Evolutionary conservation across 2,888 invertebrate species (phyloP).

Genomic region (Cistogaster globosa): DNA sequence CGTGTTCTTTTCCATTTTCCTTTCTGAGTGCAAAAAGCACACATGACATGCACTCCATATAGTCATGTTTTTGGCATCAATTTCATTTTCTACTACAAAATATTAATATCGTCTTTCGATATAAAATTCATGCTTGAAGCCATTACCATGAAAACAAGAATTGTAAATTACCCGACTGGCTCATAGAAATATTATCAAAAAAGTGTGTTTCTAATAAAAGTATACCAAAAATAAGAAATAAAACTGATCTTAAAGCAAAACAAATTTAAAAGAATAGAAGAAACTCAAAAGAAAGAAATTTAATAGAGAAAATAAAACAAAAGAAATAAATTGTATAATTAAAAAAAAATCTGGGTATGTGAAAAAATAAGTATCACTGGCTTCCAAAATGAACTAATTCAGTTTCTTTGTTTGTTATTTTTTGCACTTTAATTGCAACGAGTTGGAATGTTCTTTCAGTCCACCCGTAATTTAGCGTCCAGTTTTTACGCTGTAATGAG

Average conservation of each 20-base stretch:
- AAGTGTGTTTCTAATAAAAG: conserved; percentile 1
- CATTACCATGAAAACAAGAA: conserved; percentile 39
- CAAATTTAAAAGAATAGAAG: background rate
- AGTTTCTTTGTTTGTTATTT: no score
- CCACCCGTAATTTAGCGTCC: no score
- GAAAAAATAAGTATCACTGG: conserved; percentile 45
- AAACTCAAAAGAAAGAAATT: background rate
- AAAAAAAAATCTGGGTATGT: conserved; percentile 42
- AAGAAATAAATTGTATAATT: background rate
- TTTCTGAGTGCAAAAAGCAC: background rate
- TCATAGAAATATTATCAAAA: background rate
- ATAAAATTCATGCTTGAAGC: conserved; percentile 39
- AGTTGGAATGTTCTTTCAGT: no score
- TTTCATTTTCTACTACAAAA: conserved; percentile 8
- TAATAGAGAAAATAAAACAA: no score
- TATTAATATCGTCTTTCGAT: background rate
- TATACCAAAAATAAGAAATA: background rate
- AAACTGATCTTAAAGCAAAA: no score
- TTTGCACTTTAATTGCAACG: no score
- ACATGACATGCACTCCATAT: conserved; percentile 14
- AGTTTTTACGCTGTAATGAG: no score
- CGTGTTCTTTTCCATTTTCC: background rate
- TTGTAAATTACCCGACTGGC: conserved; percentile 51
- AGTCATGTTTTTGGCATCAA: conserved; percentile 40
- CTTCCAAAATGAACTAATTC: no score